Conservation (phyloP, 2,113 vertebrate species). For the Coptodon bakossiorum region DNA sequence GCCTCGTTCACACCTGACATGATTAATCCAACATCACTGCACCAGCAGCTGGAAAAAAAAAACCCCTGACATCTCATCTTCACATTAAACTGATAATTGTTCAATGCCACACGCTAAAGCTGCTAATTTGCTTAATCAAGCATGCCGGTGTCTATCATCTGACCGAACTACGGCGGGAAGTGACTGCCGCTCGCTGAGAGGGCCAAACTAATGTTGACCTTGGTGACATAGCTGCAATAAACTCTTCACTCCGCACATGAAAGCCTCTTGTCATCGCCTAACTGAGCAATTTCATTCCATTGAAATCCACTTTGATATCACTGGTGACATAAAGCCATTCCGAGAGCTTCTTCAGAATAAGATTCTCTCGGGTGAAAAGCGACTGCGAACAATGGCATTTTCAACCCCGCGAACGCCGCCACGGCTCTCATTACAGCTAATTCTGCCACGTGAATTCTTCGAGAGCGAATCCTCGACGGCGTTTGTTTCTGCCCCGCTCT, state of each 20-base stretch:
- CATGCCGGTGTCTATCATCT: background rate
- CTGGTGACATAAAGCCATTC: slow-evolving; percentile 2
- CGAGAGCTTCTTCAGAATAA: slow-evolving; percentile 7
- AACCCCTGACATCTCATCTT: background rate
- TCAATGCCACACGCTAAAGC: background rate
- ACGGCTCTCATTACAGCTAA: background rate
- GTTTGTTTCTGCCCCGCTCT: background rate
- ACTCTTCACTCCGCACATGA: slow-evolving; percentile 12
- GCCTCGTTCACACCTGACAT: slow-evolving; percentile 5
- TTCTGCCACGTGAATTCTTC: background rate
- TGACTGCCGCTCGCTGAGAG: background rate
- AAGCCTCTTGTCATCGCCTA: slow-evolving; percentile 24
- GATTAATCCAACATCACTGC: background rate
- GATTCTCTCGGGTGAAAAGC: background rate
- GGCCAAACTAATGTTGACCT: slow-evolving; percentile 24
- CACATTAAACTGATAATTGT: slow-evolving; percentile 18
- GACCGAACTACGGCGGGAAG: background rate
- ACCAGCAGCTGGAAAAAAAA: background rate
- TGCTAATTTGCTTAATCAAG: slow-evolving; percentile 17
- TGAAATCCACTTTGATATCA: slow-evolving; percentile 26
- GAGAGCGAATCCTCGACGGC: background rate
- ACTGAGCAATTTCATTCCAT: slow-evolving; percentile 34
- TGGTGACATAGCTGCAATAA: slow-evolving; percentile 28
- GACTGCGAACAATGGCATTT: background rate
- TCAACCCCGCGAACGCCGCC: background rate